Evolutionary conservation across 2,888 invertebrate genomes (phyloP).

Genomic region (Chaetogeoica ovagalla): DNA sequence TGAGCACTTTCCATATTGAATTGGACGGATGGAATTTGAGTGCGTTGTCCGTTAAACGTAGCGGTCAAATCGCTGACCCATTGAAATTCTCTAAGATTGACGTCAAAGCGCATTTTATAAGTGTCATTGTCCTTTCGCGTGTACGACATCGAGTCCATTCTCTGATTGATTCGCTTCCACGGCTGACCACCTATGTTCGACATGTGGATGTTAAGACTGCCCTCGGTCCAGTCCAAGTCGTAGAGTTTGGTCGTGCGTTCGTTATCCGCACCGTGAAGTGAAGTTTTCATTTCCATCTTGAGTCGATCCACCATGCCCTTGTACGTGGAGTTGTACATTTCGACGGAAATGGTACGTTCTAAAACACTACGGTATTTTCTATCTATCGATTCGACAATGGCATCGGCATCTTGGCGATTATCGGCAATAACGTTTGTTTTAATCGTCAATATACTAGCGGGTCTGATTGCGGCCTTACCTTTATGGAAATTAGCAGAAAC

Average conservation of each 20-base stretch:
- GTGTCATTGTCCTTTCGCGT: background rate
- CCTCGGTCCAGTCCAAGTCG: background rate
- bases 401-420: background rate
- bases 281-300: background rate
- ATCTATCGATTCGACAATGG: background rate
- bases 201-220: background rate
- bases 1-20: background rate
- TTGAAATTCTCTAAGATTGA: background rate
- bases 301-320: conserved; percentile 9
- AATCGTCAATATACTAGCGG: background rate
- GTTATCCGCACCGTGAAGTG: background rate
- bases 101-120: conserved; percentile 16
- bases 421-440: background rate
- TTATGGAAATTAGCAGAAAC: conserved; percentile 8
- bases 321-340: background rate
- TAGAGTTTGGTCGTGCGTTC: background rate
- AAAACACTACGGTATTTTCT: background rate
- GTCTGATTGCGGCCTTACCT: background rate
- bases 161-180: background rate
- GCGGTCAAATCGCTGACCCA: conserved; percentile 6
- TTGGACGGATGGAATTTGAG: background rate
- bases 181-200: background rate
- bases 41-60: background rate
- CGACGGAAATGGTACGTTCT: background rate
- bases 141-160: conserved; percentile 4